phyloP scores from a whole-genome alignment of 1,140 invertebrate genomes.

The Popillia japonica region DNA sequence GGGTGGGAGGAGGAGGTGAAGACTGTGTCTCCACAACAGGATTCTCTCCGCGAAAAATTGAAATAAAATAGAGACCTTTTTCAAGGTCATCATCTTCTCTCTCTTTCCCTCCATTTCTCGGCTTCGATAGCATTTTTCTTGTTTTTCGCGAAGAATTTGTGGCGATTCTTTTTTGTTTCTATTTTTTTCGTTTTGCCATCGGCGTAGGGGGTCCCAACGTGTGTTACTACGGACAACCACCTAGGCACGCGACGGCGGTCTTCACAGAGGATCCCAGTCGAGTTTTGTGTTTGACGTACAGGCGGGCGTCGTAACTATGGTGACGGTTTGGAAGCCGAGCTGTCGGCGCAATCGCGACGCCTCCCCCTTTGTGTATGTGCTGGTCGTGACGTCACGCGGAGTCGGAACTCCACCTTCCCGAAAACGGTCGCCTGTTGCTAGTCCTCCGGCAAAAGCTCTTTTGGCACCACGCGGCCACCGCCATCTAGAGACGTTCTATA shows the following conservation, averaged over 20 bases:
- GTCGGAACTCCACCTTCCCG: slow-evolving; percentile 11
- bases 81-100: background rate
- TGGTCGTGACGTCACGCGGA: background rate
- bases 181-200: background rate
- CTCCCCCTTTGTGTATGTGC: background rate
- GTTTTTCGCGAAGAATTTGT: background rate
- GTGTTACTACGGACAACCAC: background rate
- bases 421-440: slow-evolving; percentile 23
- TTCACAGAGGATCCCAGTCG: background rate
- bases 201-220: background rate
- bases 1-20: background rate
- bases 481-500: background rate
- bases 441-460: background rate
- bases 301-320: slow-evolving; percentile 9
- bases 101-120: no score
- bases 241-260: background rate
- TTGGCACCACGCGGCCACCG: slow-evolving; percentile 16
- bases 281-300: slow-evolving; percentile 1
- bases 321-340: background rate
- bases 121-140: background rate
- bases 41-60: background rate
- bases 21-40: background rate
- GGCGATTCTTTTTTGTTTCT: background rate
- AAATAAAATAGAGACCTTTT: background rate
- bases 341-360: background rate